Percentiles rank a stretch among this genome's conserved stretches.
These are phyloP conservation scores for Orientallactaga bullata DNA, from an alignment of 2,113 vertebrate species.

Conservation along the genomic window DNA sequence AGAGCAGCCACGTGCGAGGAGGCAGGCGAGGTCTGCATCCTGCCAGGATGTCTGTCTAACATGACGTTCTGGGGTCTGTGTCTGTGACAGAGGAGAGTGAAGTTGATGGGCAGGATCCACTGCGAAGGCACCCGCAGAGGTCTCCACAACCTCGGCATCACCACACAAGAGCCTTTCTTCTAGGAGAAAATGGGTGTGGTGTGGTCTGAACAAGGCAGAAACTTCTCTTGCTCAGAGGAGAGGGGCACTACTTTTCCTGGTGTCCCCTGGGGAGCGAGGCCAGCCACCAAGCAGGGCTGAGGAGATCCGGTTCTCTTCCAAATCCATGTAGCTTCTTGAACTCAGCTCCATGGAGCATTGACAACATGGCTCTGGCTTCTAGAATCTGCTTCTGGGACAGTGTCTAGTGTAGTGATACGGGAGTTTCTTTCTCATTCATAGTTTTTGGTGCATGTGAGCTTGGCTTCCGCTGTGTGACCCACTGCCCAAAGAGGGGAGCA, in stretches of 20 bases:
- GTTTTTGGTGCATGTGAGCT: neutral
- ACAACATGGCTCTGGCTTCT: neutral
- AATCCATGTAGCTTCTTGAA: rapidly evolving
- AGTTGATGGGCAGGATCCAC: neutral
- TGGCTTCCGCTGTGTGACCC: rapidly evolving
- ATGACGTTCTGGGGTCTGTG: rapidly evolving
- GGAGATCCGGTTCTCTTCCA: neutral
- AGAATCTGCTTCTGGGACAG: neutral
- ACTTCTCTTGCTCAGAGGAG: too few species aligned
- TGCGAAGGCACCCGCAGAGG: neutral
- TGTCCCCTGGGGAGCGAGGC: rapidly evolving
- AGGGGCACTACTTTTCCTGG: rapidly evolving
- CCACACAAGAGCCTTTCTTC: too few species aligned
- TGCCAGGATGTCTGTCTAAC: neutral
- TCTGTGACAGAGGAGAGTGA: neutral
- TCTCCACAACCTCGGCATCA: neutral
- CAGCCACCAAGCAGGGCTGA: neutral
- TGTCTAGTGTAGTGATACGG: too few species aligned
- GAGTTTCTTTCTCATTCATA: neutral
- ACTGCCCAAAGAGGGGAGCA: neutral
- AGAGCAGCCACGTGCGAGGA: rapidly evolving
- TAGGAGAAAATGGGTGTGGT: neutral
- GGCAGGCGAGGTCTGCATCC: rapidly evolving
- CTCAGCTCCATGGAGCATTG: rapidly evolving
- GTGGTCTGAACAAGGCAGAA: too few species aligned